Evolutionary conservation across 2,113 vertebrate species (phyloP), one percentile per base, ranked within the genome.

Genomic region (Tetrao urogallus): DNA sequence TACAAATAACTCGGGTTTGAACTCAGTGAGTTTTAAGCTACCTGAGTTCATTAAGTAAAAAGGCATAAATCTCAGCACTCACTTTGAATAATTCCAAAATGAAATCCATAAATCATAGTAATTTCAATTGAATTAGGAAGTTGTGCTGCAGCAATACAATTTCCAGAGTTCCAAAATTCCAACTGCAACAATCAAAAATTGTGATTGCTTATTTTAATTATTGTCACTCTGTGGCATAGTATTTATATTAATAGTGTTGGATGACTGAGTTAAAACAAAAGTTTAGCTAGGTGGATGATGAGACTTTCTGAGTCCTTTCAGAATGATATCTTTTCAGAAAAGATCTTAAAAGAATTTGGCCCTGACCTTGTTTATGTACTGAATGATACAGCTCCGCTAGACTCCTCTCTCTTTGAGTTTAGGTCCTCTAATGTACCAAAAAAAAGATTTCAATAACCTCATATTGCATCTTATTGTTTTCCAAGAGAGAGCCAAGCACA

Each of bases 91-190:
- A 45, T 82, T 79, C 76, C 43, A 95, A 82, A 94, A 87, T 89
- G 77, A 92, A 94, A 94, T 75, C 43, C 21, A 64, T 81, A 73
- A 83, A 91, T 95, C 95, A 93, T 91, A 91, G 81, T 78, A 77
- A 93, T 95, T 89, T 90, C 86, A 93, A 75, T 52, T 84, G 73
- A 89, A 93, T 82, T 89, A 94, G 89, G 69, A 93, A 96, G 47
- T 40, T 94, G 57, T 82, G 75, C 63, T 92, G 82, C 56, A 72
- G 69, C 27, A 90, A 38, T 50, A 81, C 3, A 8, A 54, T 91
- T 95, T 92, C 67, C 56, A 85, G 81, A 96, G 84, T 61, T 38
- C 58, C n/a, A 61, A 54, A 95, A 64, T 12, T 65, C 27, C 76
- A 19, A 81, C 87, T 65, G 86, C 13, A 52, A 52, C 14, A 52